Evolutionary conservation across 1,140 invertebrate genomes (phyloP), one percentile per base, ranked within the genome.

Genomic region (Matsumurasca onukii): DNA sequence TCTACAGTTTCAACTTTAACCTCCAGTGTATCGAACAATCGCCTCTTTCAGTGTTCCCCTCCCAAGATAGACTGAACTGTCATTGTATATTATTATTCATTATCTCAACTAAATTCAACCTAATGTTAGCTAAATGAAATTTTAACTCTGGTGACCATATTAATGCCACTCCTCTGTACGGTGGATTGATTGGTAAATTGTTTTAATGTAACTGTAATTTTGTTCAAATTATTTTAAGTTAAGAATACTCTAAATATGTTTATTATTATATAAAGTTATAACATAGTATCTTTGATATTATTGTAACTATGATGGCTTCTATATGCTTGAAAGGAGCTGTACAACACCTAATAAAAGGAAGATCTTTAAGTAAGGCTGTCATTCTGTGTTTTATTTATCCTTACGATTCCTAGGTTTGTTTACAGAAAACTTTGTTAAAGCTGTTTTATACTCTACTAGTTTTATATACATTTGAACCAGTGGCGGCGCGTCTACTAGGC

Each of bases 221-320:
- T 67, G 65, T 63, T 61, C 57, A 66, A 45, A 66, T 61, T 70
- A 66, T 22, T 45, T 49, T 48, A 66, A 55, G n/a, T 66, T 52
- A 70, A 30, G 61, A 66, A 70, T 70, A 70, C 69, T 70, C 69
- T 57, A 61, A 27, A 70, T 70, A 64, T 61, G 69, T 70, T 70
- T 66, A 66, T 70, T 66, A 70, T 70, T 61, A 70, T 70, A 45
- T 31, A 63, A 66, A 48, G 45, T 39, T 57, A 66, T 55, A 59
- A 66, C 65, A 70, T 70, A 65, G 55, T 70, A 70, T 66, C 63
- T 66, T 70, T 70, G 63, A 66, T 66, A 66, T 66, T 70, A 61
- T 66, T 70, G 69, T 70, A 65, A 70, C 69, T 70, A 70, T 70
- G 61, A 65, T 70, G 66, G 69, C 69, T 70, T 66, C 63, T 70